These are phyloP conservation scores for Petrolisthes cinctipes DNA, from an alignment of 2,888 invertebrate species.

Conservation along the genomic window DNA sequence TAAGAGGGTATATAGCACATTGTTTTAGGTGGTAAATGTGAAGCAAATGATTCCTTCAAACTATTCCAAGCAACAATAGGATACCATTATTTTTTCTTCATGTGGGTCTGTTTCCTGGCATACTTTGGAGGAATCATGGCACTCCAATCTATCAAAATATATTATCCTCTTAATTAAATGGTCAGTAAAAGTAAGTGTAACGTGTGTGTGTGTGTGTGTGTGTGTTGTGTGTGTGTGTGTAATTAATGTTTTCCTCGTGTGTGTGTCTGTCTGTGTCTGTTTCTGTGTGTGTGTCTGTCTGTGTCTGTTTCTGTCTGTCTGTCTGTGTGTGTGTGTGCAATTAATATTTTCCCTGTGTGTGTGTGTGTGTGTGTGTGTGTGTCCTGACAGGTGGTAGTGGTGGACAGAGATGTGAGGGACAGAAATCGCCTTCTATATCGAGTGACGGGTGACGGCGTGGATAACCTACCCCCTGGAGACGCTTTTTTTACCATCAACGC, in stretches of 20 bases:
- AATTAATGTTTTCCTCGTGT: no score
- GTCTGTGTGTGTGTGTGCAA: no score
- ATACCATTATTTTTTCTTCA: no score
- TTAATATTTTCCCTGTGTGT: background rate
- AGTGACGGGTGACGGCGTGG: conserved; percentile 5
- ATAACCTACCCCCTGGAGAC: background rate
- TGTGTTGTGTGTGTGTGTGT: no score
- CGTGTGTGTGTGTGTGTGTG: background rate
- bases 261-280: background rate
- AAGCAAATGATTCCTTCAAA: no score
- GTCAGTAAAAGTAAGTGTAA: background rate
- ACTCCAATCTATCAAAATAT: no score
- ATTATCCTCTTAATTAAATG: background rate
- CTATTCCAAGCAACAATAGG: no score
- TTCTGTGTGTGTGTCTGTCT: background rate
- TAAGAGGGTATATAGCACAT: no score
- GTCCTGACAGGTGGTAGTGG: conserved; percentile 3
- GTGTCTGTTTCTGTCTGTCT: no score
- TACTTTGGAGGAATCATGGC: no score
- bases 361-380: background rate
- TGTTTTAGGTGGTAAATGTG: no score
- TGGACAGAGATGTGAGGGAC: conserved; percentile 2
- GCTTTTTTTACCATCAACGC: conserved; percentile 26
- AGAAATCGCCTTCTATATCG: conserved; percentile 15
- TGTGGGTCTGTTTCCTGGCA: no score